phyloP scores from a whole-genome alignment of 2,797 vertebrate species.

The Rhodeus uyekii region DNA sequence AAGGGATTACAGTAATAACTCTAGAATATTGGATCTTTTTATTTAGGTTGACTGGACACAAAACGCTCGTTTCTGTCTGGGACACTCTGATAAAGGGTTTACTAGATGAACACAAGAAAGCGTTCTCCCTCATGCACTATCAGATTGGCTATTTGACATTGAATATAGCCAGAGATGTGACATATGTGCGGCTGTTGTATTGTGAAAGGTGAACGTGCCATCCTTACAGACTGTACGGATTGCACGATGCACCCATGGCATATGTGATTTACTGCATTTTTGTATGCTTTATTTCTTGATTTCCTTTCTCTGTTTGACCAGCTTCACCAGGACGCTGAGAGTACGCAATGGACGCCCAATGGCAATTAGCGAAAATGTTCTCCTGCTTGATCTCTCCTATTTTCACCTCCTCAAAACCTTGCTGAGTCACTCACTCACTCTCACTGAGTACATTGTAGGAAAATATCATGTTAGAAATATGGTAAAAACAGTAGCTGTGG shows the following conservation, averaged over 20 bases:
- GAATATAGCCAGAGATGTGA: background rate
- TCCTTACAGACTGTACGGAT: background rate
- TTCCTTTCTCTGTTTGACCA: slow-evolving; percentile 22
- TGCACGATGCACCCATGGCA: slow-evolving; percentile 34
- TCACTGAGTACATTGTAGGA: background rate
- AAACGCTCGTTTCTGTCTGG: slow-evolving; percentile 23
- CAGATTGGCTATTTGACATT: slow-evolving; percentile 8
- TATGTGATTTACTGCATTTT: slow-evolving; percentile 28
- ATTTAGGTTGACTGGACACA: slow-evolving; percentile 33
- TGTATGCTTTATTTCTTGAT: background rate
- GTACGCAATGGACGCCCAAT: slow-evolving; percentile 10
- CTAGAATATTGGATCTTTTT: slow-evolving; percentile 33
- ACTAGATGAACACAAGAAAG: background rate
- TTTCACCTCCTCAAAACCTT: background rate
- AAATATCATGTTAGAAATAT: background rate
- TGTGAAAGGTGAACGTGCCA: slow-evolving; percentile 1
- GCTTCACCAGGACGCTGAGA: slow-evolving; percentile 23
- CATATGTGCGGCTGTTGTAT: background rate
- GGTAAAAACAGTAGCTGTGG: background rate
- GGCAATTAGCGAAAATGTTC: slow-evolving; percentile 29
- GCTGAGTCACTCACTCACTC: background rate
- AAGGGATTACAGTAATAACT: slow-evolving; percentile 17
- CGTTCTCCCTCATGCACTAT: background rate
- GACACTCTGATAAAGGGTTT: slow-evolving; percentile 42
- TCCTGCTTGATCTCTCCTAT: background rate